Conservation (phyloP, 2,888 invertebrate genomes). For the Trileptium ribeirensis region DNA sequence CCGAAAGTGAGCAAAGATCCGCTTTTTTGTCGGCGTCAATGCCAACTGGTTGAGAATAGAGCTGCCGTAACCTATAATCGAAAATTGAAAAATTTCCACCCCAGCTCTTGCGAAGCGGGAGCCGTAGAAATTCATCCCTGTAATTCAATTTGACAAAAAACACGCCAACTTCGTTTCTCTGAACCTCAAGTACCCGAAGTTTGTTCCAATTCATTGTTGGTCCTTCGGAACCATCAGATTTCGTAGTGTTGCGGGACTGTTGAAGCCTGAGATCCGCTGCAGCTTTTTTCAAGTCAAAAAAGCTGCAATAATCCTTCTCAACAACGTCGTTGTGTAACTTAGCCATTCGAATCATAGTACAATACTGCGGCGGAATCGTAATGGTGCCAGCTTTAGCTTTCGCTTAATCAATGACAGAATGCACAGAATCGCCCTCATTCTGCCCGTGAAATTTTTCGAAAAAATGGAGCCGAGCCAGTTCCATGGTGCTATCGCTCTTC, state of each 20-base stretch:
- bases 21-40: neutral
- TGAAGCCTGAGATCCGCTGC: neutral
- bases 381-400: neutral
- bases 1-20: too few relatives aligned
- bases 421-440: neutral
- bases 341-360: neutral
- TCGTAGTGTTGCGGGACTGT: neutral
- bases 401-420: neutral
- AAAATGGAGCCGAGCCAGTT: neutral
- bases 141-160: neutral
- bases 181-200: neutral
- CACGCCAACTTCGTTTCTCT: neutral
- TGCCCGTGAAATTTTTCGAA: neutral
- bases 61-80: neutral
- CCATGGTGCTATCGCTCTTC: neutral
- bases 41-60: neutral
- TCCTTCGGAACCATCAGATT: neutral
- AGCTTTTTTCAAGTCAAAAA: neutral
- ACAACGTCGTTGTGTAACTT: neutral
- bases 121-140: neutral
- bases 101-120: neutral
- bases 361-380: neutral
- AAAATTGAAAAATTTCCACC: neutral
- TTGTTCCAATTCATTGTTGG: conserved; percentile 5
- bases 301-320: neutral